phyloP scores from a whole-genome alignment of 1,140 invertebrate species.

The Wasmannia auropunctata region DNA sequence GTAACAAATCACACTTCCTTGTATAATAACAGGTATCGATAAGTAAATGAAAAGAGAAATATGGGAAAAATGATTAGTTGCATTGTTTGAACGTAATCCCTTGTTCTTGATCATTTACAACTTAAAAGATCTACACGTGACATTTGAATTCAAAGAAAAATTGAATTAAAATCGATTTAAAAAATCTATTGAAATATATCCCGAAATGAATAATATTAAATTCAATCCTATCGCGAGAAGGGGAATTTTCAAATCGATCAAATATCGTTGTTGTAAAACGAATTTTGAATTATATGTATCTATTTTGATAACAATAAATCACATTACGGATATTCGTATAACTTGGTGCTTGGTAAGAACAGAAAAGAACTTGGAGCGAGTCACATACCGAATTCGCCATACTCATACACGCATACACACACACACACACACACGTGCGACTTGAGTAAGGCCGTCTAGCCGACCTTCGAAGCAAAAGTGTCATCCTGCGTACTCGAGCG shows the following conservation, averaged over 20 bases:
- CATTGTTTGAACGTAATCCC: neutral
- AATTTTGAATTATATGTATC: neutral
- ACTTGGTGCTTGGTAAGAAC: neutral
- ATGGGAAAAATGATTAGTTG: neutral
- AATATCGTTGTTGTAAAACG: neutral
- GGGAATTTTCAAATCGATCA: neutral
- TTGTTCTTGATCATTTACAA: neutral
- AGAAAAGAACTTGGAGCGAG: neutral
- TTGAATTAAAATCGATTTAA: neutral
- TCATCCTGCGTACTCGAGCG: slow-evolving; percentile 46
- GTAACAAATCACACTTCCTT: slow-evolving; percentile 3
- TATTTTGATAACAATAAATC: slow-evolving; percentile 6
- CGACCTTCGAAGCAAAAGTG: slow-evolving; percentile 66
- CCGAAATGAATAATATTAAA: neutral
- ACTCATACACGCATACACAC: neutral
- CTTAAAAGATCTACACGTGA: too few relatives aligned
- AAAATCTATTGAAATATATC: neutral
- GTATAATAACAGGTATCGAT: neutral
- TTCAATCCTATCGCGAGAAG: too few relatives aligned
- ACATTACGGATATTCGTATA: neutral
- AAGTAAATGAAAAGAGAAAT: neutral
- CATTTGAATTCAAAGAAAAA: neutral
- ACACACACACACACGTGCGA: neutral
- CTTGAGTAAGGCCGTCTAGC: slow-evolving; percentile 62
- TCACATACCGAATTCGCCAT: slow-evolving; percentile 41